Evolutionary conservation across 2,888 invertebrate genomes (phyloP), one percentile per base, ranked within the genome.

Genomic region (Ditula angustiorana): DNA sequence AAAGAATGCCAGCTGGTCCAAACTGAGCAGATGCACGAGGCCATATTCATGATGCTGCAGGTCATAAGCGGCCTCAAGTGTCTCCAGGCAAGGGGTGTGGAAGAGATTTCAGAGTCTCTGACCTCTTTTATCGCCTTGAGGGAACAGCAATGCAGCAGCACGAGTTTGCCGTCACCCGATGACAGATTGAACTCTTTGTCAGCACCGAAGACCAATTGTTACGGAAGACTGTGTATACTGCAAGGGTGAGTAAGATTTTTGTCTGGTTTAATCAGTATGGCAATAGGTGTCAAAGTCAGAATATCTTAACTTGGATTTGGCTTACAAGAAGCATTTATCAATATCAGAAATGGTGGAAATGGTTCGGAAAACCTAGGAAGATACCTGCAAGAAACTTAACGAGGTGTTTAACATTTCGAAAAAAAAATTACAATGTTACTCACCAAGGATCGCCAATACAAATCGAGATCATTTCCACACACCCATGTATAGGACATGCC

Each of bases 11-110:
- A 88, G 50, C 79, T 88, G 66, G 84, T 83, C 71, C 94, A 82
- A 81, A 93, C 87, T 62, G 94, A 85, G 78, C 94, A 83, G 84
- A 93, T 75, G 75, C 95, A 85, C 86, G 97, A 97, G 72, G 95
- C 96, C 44, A 95, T 95, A 68, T 96, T 97, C 81, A 94, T 97
- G 70, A 94, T 97, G 90, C 91, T 97, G 59, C 97, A 97, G 77
- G 89, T 97, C 66, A 95, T 97, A 24, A 97, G 96, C 72, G 96
- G 96, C 0, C 87, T 97, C 71, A 97, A 97, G 82, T 96, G 95
- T 77, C 90, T 97, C 23, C 97, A 97, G 83, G 96, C 96, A 0
- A 95, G 96, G 71, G 97, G 97, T 1, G 95, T 96, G 23, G 97
- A 97, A 79, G 97, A 97, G 74, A 93, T 96, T 33, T 94, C 96